phyloP scores from a whole-genome alignment of 2,113 vertebrate genomes.

The Chitala chitala region DNA sequence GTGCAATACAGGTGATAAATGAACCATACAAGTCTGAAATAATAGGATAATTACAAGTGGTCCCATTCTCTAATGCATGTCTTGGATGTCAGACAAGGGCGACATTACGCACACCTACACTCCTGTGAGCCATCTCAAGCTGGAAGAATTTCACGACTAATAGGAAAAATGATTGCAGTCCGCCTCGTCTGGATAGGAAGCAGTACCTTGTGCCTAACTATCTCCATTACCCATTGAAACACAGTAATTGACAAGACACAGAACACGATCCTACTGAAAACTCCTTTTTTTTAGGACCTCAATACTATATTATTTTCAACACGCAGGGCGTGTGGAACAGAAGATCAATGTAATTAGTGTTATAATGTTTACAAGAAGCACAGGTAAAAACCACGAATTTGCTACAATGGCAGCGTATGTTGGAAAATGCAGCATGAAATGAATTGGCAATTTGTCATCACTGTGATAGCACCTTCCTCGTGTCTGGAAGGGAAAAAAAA shows the following conservation, averaged over 20 bases:
- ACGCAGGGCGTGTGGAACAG: not conserved
- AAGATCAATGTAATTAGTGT: conserved; percentile 7
- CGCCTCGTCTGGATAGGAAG: not conserved
- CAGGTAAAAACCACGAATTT: not conserved
- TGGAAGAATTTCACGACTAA: not conserved
- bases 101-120: not conserved
- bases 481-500: not conserved
- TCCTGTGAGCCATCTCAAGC: not conserved
- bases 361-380: not conserved
- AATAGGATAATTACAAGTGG: not conserved
- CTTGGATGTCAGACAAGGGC: not conserved
- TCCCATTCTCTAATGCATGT: not conserved
- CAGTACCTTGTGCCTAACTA: not conserved
- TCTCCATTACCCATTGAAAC: conserved; percentile 1
- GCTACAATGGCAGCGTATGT: not conserved
- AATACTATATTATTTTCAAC: conserved; percentile 1
- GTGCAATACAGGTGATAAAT: not conserved
- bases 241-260: not conserved
- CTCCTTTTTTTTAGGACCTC: not conserved
- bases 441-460: conserved; percentile 5
- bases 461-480: not conserved
- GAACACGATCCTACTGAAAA: not conserved
- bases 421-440: conserved; percentile 5
- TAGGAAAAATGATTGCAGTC: conserved; percentile 5
- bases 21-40: not conserved